Evolutionary conservation across 2,888 invertebrate species (phyloP).

Genomic region (Disparrhopalites patrizii): DNA sequence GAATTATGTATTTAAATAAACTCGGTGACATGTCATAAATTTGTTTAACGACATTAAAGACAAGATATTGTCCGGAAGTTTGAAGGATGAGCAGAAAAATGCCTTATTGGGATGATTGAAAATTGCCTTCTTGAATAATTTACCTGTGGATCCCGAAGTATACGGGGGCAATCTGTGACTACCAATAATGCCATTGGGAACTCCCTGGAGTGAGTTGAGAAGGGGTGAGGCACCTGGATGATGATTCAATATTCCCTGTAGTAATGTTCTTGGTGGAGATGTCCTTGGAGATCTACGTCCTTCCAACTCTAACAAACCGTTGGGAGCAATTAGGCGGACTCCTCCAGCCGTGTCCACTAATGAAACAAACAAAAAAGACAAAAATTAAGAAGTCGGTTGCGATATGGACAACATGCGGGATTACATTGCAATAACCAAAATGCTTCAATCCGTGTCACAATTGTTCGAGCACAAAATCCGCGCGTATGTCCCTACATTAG

Average conservation of each 20-base stretch:
- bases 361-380: conserved; percentile 16
- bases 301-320: conserved; percentile 48
- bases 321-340: conserved; percentile 47
- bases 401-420: no score
- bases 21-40: no score
- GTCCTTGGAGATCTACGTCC: conserved; percentile 49
- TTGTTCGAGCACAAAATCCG: no score
- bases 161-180: conserved; percentile 47
- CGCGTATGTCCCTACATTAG: no score
- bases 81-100: no score
- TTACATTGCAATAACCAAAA: no score
- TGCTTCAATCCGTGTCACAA: no score
- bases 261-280: conserved; percentile 47
- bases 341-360: conserved; percentile 47
- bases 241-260: conserved; percentile 49
- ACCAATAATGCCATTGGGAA: conserved; percentile 45
- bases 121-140: no score
- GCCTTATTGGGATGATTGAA: no score
- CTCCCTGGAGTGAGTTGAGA: conserved; percentile 45
- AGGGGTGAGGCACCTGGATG: conserved; percentile 47
- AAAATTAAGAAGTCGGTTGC: neutral
- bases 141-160: conserved; percentile 48
- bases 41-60: neutral
- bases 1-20: no score
- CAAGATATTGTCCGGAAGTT: neutral